phyloP scores from a whole-genome alignment of 2,113 vertebrate genomes.

The Ctenodactylus gundi region DNA sequence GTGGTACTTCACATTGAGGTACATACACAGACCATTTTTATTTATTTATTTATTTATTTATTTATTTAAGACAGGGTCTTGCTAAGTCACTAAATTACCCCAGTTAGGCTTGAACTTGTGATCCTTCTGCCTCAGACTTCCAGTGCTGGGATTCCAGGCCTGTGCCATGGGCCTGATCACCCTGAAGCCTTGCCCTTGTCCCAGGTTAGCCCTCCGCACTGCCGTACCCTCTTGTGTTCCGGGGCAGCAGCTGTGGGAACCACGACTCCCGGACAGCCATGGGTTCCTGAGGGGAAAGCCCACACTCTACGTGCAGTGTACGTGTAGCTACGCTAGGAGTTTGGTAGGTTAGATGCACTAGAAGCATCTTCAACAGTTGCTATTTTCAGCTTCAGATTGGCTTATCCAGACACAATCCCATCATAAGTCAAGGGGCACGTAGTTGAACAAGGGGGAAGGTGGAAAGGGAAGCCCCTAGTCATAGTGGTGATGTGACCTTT shows the following conservation, averaged over 20 bases:
- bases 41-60: too few relatives aligned
- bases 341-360: not conserved
- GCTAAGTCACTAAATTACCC: too few relatives aligned
- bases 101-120: too few relatives aligned
- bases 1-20: too few relatives aligned
- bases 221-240: too few relatives aligned
- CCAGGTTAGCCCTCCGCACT: not conserved
- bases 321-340: not conserved
- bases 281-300: not conserved
- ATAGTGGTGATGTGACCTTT: fast-evolving
- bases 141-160: too few relatives aligned
- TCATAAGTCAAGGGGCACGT: not conserved
- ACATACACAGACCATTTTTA: too few relatives aligned
- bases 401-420: not conserved
- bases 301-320: not conserved
- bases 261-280: not conserved
- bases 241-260: not conserved
- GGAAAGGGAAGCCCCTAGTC: not conserved
- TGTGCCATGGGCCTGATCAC: too few relatives aligned
- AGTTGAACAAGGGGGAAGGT: not conserved
- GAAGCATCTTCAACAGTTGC: not conserved
- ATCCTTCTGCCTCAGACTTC: too few relatives aligned
- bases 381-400: not conserved
- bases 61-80: too few relatives aligned
- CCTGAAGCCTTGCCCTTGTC: not conserved